Percentiles rank a stretch among this genome's conserved stretches.
Conservation (phyloP, 2,888 invertebrate species). For the Poecilobothrus nobilitatus region DNA sequence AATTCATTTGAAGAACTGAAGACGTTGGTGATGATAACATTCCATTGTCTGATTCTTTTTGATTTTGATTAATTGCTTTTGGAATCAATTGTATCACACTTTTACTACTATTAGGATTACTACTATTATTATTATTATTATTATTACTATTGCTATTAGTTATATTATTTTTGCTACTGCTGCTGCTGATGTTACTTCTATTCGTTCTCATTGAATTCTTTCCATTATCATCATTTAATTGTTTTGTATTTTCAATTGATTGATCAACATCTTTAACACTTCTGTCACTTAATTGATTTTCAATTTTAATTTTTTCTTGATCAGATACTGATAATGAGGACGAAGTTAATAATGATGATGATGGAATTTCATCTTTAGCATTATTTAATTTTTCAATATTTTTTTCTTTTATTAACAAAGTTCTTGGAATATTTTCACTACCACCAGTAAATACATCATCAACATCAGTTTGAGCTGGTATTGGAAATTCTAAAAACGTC, state of each 20-base stretch:
- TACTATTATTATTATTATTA: constrained; percentile 10
- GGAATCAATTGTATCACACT: constrained; percentile 10
- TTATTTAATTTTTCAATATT: constrained; percentile 7
- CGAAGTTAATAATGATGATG: neutral
- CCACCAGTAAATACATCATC: constrained; percentile 26
- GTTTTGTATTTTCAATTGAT: neutral
- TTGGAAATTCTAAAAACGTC: constrained; percentile 17
- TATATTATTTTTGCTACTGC: neutral
- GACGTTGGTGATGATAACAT: neutral
- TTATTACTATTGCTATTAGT: neutral
- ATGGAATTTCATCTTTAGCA: neutral
- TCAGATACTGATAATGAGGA: constrained; percentile 20
- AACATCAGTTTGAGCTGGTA: constrained; percentile 28
- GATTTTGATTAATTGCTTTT: constrained; percentile 6
- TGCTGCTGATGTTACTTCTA: too few species aligned
- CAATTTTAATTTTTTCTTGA: constrained; percentile 28
- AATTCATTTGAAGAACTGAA: neutral
- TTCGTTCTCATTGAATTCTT: too few species aligned
- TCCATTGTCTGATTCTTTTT: neutral
- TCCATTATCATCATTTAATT: neutral
- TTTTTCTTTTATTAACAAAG: constrained; percentile 16
- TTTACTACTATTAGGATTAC: neutral
- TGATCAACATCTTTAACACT: constrained; percentile 16
- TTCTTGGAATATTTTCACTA: constrained; percentile 23
- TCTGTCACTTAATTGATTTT: constrained; percentile 20